Evolutionary conservation across 2,797 vertebrate genomes (phyloP), one percentile per base, ranked within the genome.

Genomic region (Rhinogobio ventralis): DNA sequence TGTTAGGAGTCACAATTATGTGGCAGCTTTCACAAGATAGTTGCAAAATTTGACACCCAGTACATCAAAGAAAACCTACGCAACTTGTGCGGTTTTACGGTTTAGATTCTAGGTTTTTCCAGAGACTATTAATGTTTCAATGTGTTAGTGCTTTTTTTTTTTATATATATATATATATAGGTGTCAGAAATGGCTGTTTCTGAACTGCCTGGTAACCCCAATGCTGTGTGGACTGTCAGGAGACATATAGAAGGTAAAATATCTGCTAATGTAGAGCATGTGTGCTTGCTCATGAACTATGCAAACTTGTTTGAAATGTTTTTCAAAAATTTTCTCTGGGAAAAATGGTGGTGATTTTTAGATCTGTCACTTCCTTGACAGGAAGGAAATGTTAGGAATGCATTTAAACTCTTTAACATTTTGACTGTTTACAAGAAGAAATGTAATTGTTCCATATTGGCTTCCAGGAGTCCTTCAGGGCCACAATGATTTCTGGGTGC

Each of bases 121-220:
- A 72, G 23, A 53, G 15, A 7, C 71, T 68, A 75, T 77, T 20
- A 28, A 42, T 68, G 45, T 53, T 25, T 39, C 14, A 28, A 49
- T 79, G 69, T 80, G 73, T 46, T 72, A 66, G 19, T 68, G n/a
- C 4, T 36, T 73, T n/a, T 46, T 9, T 53, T 42, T 30, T 62
- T 23, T 14, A 9, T n/a, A n/a, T n/a, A n/a, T n/a, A n/a, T n/a
- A n/a, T n/a, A n/a, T n/a, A n/a, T n/a, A n/a, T n/a, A n/a, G 98
- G 98, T 99, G 2, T 99, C 98, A 0, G 98, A 99, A 95, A 99
- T 99, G 98, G 98, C 98, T 0, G 98, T 99, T 86, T 99, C 98
- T 0, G 98, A 99, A 91, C 95, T 99, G 90, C 98, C 98, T 0
- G 98, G 98, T 96, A 99, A 99, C 92, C 98, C 98, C 72, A 99